Percentiles rank a stretch among this genome's conserved stretches.
These are phyloP conservation scores for Apostichopus californicus DNA, from an alignment of 35 echinoderm and acorn worm species.

Conservation along the genomic window DNA sequence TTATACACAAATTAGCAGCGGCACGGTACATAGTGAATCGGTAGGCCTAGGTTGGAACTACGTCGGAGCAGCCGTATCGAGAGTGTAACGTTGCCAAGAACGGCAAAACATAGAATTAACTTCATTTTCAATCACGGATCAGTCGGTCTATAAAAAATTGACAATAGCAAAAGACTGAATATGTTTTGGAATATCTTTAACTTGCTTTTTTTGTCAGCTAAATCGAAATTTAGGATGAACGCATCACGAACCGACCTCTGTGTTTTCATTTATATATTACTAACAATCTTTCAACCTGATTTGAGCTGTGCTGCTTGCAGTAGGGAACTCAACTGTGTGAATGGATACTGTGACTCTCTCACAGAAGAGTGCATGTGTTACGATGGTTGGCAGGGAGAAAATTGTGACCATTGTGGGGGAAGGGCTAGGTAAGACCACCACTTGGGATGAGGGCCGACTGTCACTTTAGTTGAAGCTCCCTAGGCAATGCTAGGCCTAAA, in stretches of 20 bases:
- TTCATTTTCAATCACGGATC: not conserved
- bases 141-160: not conserved
- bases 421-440: slow-evolving; percentile 49
- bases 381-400: slow-evolving; percentile 56
- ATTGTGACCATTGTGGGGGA: slow-evolving; percentile 68
- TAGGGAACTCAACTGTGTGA: not conserved
- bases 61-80: not conserved
- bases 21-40: not conserved
- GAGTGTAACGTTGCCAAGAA: not conserved
- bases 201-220: slow-evolving; percentile 42
- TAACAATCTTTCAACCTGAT: slow-evolving; percentile 26
- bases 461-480: too few species aligned
- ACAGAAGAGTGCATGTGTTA: slow-evolving; percentile 28
- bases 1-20: not conserved
- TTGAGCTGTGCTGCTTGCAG: slow-evolving; percentile 12
- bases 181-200: slow-evolving; percentile 37
- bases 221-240: slow-evolving; percentile 54
- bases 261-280: slow-evolving; percentile 38
- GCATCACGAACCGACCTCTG: not conserved
- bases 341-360: slow-evolving; percentile 10
- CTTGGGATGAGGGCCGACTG: too few species aligned
- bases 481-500: too few species aligned
- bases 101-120: not conserved
- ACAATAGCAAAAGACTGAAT: not conserved
- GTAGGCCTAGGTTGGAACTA: not conserved